Evolutionary conservation across 2,797 vertebrate genomes (phyloP).

Genomic region (Spea hammondii): DNA sequence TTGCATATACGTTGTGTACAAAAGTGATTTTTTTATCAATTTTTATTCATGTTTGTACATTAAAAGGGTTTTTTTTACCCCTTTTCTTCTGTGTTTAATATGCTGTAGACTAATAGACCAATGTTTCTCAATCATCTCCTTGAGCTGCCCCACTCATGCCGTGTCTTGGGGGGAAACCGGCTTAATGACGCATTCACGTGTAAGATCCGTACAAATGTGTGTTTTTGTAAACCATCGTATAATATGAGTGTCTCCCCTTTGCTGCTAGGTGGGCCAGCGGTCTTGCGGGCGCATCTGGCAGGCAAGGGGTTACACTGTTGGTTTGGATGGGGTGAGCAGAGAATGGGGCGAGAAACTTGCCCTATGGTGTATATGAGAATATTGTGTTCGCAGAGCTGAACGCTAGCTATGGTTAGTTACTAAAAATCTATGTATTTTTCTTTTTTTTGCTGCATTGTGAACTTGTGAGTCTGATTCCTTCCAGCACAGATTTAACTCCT

Average conservation of each 20-base stretch:
- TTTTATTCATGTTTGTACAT: conserved; percentile 93
- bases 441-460: conserved; percentile 70
- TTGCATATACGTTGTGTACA: conserved; percentile 88
- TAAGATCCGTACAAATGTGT: conserved; percentile 20
- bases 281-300: background rate
- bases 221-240: background rate
- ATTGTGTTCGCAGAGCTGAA: conserved; percentile 64
- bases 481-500: conserved; percentile 65
- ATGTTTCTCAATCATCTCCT: conserved; percentile 32
- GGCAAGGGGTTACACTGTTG: background rate
- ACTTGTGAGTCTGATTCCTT: conserved; percentile 75
- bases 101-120: conserved; percentile 71
- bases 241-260: background rate
- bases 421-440: conserved; percentile 66
- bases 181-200: conserved; percentile 1
- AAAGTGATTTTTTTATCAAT: conserved; percentile 91
- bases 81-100: conserved; percentile 78
- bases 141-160: conserved; percentile 12
- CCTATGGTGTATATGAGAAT: conserved; percentile 71
- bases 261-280: background rate
- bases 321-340: conserved; percentile 14
- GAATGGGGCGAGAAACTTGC: background rate
- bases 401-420: conserved; percentile 73
- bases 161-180: conserved; percentile 7
- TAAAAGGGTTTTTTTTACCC: conserved; percentile 65